Evolutionary conservation across 2,888 invertebrate genomes (phyloP), one percentile per base, ranked within the genome.

Genomic region (Dexiosoma caninum): DNA sequence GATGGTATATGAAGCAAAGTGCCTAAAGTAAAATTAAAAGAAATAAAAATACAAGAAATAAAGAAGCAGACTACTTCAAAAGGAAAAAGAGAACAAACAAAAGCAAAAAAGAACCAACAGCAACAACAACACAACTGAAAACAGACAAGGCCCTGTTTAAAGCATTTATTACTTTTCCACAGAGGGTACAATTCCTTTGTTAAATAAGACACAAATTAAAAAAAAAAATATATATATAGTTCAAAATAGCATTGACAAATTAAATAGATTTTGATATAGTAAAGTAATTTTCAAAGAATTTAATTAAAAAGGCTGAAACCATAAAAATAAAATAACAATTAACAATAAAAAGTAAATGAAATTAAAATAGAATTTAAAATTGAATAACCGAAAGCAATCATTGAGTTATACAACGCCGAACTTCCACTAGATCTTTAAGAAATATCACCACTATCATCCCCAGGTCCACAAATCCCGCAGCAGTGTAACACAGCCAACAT

Each of bases 71-170:
- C 83, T 76, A 84, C 71, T 75, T 74, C 60, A 62, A 59, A 82
- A 83, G 53, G 44, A 74, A 66, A 57, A 57, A 42, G 35, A 37
- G 60, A 76, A 79, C 49, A 55, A 71, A 42, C 27, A 78, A 46
- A 62, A 46, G 60, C 57, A 30, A 60, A 78, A 60, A 76, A 81
- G 62, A 75, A 72, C 62, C 49, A 70, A 78, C 49, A 67, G 67
- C 57, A 40, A 75, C 49, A 67, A 75, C 57, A 40, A 75, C 42
- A 62, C 49, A 40, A 66, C 66, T 59, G 59, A 71, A 78, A 62
- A 44, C n/a, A 71, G 81, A 81, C 81, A 81, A 77, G 81, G 81
- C 81, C 81, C 81, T 81, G 64, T 77, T 81, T 44, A 72, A 57
- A 76, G 67, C 49, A 72, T 60, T 71, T 51, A 62, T 35, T 51